Conservation (phyloP, 2,888 invertebrate species). For the Macropis europaea region DNA sequence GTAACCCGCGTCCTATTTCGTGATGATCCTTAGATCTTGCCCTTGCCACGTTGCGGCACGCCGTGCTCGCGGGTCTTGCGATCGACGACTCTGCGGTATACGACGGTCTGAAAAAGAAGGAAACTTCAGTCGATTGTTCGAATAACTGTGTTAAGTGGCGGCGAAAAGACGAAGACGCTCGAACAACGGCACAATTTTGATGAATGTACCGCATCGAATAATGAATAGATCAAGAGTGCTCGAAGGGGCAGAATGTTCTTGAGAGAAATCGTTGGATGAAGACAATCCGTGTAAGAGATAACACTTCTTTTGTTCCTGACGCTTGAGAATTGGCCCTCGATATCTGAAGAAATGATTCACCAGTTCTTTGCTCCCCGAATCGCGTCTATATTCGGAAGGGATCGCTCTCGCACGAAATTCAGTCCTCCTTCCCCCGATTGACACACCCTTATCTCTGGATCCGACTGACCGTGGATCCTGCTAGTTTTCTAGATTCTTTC, state of each 20-base stretch:
- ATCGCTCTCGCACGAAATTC: neutral
- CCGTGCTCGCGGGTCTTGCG: conserved; percentile 7
- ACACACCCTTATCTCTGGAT: conserved; percentile 18
- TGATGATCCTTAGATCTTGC: conserved; percentile 4
- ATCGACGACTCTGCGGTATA: conserved; percentile 18
- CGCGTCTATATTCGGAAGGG: conserved; percentile 14
- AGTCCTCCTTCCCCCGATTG: neutral
- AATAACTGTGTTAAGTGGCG: conserved; percentile 19
- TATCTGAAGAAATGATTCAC: conserved; percentile 11
- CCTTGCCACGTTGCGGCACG: conserved; percentile 19
- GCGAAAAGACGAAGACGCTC: too few relatives aligned
- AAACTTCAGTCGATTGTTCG: conserved; percentile 21
- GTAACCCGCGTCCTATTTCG: conserved; percentile 27
- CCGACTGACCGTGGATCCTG: neutral
- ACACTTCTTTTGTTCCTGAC: neutral
- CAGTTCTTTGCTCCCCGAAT: neutral
- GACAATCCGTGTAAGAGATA: too few relatives aligned
- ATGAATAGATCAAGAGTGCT: too few relatives aligned
- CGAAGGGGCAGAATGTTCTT: too few relatives aligned
- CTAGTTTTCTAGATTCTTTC: neutral
- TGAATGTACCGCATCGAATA: too few relatives aligned
- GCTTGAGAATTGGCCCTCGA: neutral
- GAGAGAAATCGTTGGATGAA: too few relatives aligned
- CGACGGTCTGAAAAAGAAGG: neutral
- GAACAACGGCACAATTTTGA: too few relatives aligned